phyloP scores from a whole-genome alignment of 2,113 vertebrate species.

The Caranx ignobilis region DNA sequence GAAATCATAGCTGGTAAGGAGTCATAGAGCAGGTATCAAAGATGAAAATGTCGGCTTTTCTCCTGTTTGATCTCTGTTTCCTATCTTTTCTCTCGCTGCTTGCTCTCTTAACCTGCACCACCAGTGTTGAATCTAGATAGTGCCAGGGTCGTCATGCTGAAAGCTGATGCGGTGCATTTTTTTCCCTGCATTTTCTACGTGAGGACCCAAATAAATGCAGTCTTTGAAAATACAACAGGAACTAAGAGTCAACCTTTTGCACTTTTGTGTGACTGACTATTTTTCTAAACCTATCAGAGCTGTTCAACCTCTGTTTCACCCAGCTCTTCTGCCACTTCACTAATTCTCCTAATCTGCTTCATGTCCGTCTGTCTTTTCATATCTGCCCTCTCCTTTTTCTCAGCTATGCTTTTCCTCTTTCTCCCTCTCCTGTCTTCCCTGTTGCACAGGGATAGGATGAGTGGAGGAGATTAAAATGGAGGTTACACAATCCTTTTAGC shows the following conservation, averaged over 20 bases:
- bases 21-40: background rate
- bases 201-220: background rate
- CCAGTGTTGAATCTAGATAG: background rate
- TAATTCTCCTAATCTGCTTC: conserved; percentile 72
- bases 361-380: conserved; percentile 63
- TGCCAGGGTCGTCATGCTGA: background rate
- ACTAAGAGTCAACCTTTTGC: conserved; percentile 26
- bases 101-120: background rate
- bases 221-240: background rate
- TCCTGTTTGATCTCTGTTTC: background rate
- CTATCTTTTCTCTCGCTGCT: background rate
- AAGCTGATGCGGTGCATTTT: background rate
- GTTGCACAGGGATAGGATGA: conserved; percentile 54
- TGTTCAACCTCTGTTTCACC: conserved; percentile 58
- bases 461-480: conserved; percentile 70
- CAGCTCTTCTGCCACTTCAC: conserved; percentile 52
- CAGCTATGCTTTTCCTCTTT: conserved; percentile 32
- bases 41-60: background rate
- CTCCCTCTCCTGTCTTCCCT: conserved; percentile 25
- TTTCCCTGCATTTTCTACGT: background rate
- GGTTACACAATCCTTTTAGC: conserved; percentile 77
- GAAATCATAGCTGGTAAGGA: background rate
- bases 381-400: conserved; percentile 62
- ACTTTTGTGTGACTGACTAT: conserved; percentile 48
- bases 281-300: conserved; percentile 43